These are phyloP conservation scores for Leiothrix lutea DNA, from an alignment of 2,113 vertebrate species.

Conservation along the genomic window DNA sequence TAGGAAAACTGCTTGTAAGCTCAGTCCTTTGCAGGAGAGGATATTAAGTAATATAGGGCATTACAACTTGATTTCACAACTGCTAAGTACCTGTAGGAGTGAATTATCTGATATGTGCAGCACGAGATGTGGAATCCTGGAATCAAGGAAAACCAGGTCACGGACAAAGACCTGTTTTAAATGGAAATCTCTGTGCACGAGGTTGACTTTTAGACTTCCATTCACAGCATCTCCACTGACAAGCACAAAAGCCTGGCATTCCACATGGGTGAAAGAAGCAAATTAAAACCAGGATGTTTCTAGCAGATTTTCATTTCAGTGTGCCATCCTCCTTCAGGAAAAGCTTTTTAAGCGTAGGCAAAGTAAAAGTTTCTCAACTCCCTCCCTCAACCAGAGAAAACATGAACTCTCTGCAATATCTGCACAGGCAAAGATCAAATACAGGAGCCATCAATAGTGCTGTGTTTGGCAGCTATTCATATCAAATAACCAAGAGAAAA, in stretches of 20 bases:
- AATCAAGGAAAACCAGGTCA: neutral
- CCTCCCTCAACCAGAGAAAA: neutral
- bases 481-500: conserved; percentile 2
- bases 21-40: neutral
- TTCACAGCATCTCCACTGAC: neutral
- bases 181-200: neutral
- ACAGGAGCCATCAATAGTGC: neutral
- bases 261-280: neutral
- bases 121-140: neutral
- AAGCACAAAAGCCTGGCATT: neutral
- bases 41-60: neutral
- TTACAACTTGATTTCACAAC: neutral
- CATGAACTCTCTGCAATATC: neutral
- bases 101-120: neutral
- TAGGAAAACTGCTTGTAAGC: neutral
- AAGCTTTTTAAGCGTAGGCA: neutral
- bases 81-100: neutral
- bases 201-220: neutral
- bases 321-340: neutral
- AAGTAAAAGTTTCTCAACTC: neutral
- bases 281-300: neutral
- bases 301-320: neutral
- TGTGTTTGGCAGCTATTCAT: neutral
- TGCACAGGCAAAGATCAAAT: conserved; percentile 2
- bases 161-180: neutral